These are phyloP conservation scores for Sanderia malayensis DNA, from an alignment of 30 jellyfish, hydroid and myxozoan species.

Conservation along the genomic window DNA sequence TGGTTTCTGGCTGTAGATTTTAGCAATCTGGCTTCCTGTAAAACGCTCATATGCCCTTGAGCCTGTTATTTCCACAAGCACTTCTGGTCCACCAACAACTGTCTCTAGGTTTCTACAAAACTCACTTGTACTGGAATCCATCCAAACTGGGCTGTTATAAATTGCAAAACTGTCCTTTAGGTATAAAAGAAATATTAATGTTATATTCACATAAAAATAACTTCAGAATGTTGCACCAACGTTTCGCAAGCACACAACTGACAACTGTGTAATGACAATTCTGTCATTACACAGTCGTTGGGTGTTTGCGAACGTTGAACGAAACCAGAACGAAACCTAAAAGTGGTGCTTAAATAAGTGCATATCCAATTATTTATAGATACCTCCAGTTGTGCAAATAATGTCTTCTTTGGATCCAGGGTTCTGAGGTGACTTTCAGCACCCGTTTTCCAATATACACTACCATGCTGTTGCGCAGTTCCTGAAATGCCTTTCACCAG, in stretches of 20 bases:
- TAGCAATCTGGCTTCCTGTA: conserved; percentile 89
- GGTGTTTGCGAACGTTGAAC: too few species aligned
- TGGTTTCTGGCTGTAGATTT: conserved; percentile 19
- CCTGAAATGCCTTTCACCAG: conserved; percentile 67
- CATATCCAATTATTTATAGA: too few species aligned
- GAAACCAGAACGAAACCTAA: too few species aligned
- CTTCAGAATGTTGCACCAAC: too few species aligned
- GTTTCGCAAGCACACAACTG: too few species aligned
- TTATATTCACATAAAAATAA: too few species aligned
- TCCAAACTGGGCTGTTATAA: conserved; percentile 81
- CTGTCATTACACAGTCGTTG: too few species aligned
- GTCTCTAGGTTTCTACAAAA: conserved; percentile 66
- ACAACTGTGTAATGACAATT: too few species aligned
- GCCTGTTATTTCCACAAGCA: conserved; percentile 69
- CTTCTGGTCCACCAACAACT: conserved; percentile 68
- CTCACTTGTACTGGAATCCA: conserved; percentile 87
- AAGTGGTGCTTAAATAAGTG: too few species aligned
- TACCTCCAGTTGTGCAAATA: conserved; percentile 75
- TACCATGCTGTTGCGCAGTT: conserved; percentile 93
- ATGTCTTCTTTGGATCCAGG: conserved; percentile 22
- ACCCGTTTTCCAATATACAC: conserved; percentile 77
- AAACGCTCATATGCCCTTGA: conserved; percentile 82
- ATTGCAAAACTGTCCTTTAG: conserved; percentile 57
- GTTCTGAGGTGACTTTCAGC: conserved; percentile 23
- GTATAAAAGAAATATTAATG: too few species aligned